Evolutionary conservation across 2,888 invertebrate species (phyloP).

Genomic region (Oligia fasciuncula): DNA sequence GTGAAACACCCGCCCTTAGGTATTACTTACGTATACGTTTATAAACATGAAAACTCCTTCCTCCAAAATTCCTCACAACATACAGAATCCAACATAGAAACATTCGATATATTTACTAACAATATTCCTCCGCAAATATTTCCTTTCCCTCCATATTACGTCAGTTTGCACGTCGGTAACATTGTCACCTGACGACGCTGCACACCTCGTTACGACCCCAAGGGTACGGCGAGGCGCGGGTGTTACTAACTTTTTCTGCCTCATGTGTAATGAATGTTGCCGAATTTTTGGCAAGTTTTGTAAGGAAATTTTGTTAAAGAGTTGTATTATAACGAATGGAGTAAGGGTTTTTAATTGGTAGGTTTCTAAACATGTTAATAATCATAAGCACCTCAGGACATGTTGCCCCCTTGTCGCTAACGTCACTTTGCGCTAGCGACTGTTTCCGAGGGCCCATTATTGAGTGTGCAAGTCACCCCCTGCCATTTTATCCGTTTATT

Average conservation of each 20-base stretch:
- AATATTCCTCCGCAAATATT: slow-evolving; percentile 28
- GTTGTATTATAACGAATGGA: background rate
- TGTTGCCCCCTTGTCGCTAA: too few species aligned
- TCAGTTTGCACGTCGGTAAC: slow-evolving; percentile 21
- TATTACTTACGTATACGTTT: background rate
- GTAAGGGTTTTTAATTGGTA: too few species aligned
- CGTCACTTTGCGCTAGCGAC: too few species aligned
- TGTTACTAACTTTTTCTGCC: slow-evolving; percentile 28
- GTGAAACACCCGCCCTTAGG: background rate
- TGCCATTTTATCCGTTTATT: too few species aligned
- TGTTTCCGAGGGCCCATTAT: too few species aligned
- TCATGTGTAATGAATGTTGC: slow-evolving; percentile 40
- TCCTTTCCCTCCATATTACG: slow-evolving; percentile 12
- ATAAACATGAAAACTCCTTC: background rate
- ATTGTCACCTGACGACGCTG: slow-evolving; percentile 39
- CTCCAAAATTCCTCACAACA: background rate
- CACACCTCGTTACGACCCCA: slow-evolving; percentile 46
- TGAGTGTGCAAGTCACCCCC: too few species aligned
- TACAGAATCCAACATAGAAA: background rate
- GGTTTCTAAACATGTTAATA: too few species aligned
- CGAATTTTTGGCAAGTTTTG: slow-evolving; percentile 18
- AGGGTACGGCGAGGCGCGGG: slow-evolving; percentile 31
- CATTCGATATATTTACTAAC: background rate
- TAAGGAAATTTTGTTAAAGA: background rate
- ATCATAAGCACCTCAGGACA: too few species aligned